phyloP scores from a whole-genome alignment of 2,113 vertebrate genomes.

The Bos indicus region DNA sequence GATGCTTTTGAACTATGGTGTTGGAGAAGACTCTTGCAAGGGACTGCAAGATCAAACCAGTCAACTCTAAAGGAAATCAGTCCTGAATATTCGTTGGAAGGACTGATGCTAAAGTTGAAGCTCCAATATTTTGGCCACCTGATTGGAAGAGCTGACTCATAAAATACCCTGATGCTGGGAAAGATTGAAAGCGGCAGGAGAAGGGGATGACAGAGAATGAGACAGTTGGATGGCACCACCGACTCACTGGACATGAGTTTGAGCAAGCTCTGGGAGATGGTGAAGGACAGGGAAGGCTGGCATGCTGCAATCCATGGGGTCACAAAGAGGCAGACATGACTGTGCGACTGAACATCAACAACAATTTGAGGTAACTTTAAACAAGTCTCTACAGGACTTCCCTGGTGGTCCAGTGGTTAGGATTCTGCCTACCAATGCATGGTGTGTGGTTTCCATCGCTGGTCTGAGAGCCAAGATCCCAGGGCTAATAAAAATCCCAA shows the following conservation, averaged over 20 bases:
- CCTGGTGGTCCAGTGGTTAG: background rate
- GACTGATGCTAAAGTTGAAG: too few relatives aligned
- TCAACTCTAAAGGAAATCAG: too few relatives aligned
- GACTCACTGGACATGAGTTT: background rate
- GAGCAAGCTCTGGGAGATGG: background rate
- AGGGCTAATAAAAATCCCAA: background rate
- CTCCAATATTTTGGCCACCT: too few relatives aligned
- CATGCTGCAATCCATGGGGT: background rate
- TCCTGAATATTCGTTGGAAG: too few relatives aligned
- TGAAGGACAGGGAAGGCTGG: background rate
- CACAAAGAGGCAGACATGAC: background rate
- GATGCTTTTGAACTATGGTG: too few relatives aligned
- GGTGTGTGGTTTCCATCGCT: background rate
- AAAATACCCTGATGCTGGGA: background rate
- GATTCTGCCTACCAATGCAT: background rate
- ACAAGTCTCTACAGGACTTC: background rate
- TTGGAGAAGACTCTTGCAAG: too few relatives aligned
- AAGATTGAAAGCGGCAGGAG: background rate
- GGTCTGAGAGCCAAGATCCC: background rate
- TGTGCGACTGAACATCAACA: background rate
- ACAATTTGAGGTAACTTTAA: background rate
- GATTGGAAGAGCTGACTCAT: too few relatives aligned
- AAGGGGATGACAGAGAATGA: background rate
- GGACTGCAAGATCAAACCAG: too few relatives aligned
- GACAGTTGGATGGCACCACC: background rate